These are phyloP conservation scores for Leucoma salicis DNA, from an alignment of 2,888 invertebrate species.

Conservation along the genomic window DNA sequence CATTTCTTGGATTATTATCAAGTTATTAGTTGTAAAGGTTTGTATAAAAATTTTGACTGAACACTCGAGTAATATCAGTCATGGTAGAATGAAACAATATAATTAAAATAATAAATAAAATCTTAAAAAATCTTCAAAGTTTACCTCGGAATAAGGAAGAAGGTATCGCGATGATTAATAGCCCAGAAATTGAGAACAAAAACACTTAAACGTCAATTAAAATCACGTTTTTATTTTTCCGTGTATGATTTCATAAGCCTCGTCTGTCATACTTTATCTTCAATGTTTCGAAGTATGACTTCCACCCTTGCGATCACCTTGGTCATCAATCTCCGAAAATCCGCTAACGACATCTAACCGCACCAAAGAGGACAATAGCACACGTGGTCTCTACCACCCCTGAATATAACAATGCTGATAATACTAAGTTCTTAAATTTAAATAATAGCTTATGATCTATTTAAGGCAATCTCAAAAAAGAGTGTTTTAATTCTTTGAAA, in stretches of 20 bases:
- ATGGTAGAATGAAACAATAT: too few relatives aligned
- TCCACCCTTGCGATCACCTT: constrained; percentile 16
- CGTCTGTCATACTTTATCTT: constrained; percentile 21
- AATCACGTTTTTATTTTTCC: not conserved
- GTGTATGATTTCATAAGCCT: not conserved
- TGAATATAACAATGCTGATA: constrained; percentile 8
- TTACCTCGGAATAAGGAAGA: not conserved
- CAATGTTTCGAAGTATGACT: constrained; percentile 2
- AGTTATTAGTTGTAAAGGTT: too few relatives aligned
- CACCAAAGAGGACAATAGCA: constrained; percentile 20
- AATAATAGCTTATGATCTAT: constrained; percentile 24
- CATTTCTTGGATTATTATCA: too few relatives aligned
- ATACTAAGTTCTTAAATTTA: constrained; percentile 21
- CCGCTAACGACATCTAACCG: constrained; percentile 26
- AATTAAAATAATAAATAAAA: too few relatives aligned
- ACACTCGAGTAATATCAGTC: too few relatives aligned
- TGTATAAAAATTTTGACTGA: too few relatives aligned
- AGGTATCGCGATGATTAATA: not conserved
- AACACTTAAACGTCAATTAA: not conserved
- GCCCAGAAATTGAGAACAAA: not conserved
- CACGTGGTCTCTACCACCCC: constrained; percentile 12
- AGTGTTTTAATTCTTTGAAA: too few relatives aligned
- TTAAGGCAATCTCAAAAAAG: too few relatives aligned
- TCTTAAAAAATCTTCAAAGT: too few relatives aligned
- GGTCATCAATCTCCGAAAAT: constrained; percentile 32